phyloP scores from a whole-genome alignment of 2,797 vertebrate species.

The Gymnopithys bicolor region DNA sequence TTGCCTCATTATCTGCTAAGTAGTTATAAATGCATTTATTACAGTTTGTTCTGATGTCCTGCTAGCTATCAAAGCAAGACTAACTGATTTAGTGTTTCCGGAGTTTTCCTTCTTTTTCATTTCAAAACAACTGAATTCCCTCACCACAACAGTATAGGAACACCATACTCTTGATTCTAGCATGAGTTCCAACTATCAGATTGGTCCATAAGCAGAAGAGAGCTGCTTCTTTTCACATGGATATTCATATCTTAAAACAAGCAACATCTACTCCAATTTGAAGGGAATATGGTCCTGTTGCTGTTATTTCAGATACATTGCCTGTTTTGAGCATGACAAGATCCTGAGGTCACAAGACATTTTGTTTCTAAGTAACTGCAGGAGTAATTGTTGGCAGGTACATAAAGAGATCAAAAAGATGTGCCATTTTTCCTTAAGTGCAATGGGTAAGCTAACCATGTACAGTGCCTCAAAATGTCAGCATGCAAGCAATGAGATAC shows the following conservation, averaged over 20 bases:
- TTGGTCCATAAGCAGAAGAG: background rate
- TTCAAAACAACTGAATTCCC: background rate
- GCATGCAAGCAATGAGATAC: background rate
- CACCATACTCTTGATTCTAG: background rate
- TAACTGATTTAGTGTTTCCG: background rate
- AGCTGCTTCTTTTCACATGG: background rate
- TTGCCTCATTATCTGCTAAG: background rate
- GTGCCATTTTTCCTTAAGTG: background rate
- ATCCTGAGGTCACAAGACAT: background rate
- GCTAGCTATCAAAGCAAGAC: background rate
- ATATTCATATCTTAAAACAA: background rate
- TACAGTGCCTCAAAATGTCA: background rate
- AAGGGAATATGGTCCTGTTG: background rate
- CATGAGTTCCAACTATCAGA: background rate
- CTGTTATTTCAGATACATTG: background rate
- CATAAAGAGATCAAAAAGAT: background rate
- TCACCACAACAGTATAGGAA: background rate
- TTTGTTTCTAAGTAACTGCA: background rate
- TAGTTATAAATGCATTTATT: background rate
- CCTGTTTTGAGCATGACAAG: background rate
- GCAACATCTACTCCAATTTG: fast-evolving
- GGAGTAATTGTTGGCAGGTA: background rate
- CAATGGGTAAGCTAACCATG: background rate
- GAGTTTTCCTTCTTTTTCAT: background rate
- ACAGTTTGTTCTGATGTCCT: background rate